Conservation (phyloP, 2,888 invertebrate species). For the Falcaria lacertinaria region DNA sequence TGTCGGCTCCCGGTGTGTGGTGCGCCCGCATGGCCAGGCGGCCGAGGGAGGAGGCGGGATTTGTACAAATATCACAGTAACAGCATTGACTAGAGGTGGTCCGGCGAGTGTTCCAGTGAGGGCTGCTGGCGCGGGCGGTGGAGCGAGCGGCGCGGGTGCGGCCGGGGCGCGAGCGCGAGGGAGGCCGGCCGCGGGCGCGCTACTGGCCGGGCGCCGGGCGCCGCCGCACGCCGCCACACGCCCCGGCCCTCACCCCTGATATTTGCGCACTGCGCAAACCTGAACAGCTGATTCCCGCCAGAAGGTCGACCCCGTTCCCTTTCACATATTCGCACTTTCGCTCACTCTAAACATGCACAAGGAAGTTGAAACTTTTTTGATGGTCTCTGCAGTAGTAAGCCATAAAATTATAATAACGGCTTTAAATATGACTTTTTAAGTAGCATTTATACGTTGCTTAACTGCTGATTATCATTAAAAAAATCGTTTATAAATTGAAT, state of each 20-base stretch:
- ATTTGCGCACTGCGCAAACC: conserved; percentile 78
- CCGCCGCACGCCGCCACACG: conserved; percentile 39
- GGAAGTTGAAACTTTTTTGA: not conserved
- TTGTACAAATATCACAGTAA: conserved; percentile 54
- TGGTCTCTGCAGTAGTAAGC: too few species aligned
- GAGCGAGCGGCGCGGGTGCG: conserved; percentile 26
- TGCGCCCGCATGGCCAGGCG: conserved; percentile 45
- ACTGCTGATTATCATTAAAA: too few species aligned
- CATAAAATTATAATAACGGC: too few species aligned
- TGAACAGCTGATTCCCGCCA: conserved; percentile 78
- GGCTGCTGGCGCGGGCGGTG: conserved; percentile 20
- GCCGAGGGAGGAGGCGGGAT: conserved; percentile 15
- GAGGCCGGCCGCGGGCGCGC: conserved; percentile 38
- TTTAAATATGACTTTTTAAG: too few species aligned
- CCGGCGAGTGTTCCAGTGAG: conserved; percentile 33
- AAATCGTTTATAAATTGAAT: too few species aligned
- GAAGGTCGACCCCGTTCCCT: conserved; percentile 53
- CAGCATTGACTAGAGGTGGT: conserved; percentile 30
- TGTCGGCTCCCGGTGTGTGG: conserved; percentile 24
- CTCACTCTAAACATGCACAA: conserved; percentile 11
- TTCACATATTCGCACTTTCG: conserved; percentile 43
- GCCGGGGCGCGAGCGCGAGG: conserved; percentile 25
- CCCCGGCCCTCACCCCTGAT: conserved; percentile 48
- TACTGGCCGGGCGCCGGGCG: conserved; percentile 61
- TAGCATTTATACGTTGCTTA: too few species aligned